phyloP scores from a whole-genome alignment of 2,797 vertebrate species.

The Iguana delicatissima region DNA sequence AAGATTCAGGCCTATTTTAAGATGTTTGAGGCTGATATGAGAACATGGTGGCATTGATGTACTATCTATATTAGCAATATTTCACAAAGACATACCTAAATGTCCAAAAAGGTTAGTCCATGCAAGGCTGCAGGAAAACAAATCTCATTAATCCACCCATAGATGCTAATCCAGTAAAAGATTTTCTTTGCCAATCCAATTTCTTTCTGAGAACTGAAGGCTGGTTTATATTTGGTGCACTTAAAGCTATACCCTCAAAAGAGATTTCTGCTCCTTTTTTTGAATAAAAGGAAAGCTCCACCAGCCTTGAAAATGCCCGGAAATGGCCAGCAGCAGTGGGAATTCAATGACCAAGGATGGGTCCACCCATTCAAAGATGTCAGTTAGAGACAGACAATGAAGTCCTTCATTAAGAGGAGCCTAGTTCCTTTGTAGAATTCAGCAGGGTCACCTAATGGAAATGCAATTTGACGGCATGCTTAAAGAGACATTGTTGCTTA shows the following conservation, averaged over 20 bases:
- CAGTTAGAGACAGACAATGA: constrained; percentile 36
- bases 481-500: background rate
- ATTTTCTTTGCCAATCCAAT: background rate
- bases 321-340: constrained; percentile 31
- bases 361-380: constrained; percentile 35
- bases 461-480: constrained; percentile 38
- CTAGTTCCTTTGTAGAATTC: constrained; percentile 11
- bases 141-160: background rate
- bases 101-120: background rate
- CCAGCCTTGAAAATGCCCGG: constrained; percentile 21
- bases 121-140: background rate
- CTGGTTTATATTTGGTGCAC: background rate
- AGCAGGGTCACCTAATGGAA: constrained; percentile 34
- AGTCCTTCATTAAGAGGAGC: constrained; percentile 13
- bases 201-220: background rate
- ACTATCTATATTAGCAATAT: background rate
- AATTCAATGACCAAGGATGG: constrained; percentile 31
- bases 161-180: background rate
- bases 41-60: too few species aligned
- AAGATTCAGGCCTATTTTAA: too few species aligned
- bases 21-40: too few species aligned
- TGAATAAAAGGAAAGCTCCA: background rate
- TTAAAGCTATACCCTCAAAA: background rate
- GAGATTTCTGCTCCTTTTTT: background rate
- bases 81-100: background rate